Evolutionary conservation across 2,888 invertebrate genomes (phyloP).

Genomic region (Chironomus tentans): DNA sequence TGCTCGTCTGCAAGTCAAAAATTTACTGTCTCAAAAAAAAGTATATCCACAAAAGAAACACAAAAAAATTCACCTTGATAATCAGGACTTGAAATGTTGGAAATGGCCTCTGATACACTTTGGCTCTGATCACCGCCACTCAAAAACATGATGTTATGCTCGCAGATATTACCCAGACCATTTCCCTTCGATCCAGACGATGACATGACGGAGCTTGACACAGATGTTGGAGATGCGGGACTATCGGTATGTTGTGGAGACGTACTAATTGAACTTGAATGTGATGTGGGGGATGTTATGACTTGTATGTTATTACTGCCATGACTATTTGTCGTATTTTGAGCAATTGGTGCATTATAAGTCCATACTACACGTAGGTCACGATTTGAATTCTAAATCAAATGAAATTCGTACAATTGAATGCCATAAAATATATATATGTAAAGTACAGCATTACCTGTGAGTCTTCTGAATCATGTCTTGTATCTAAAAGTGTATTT

Average conservation of each 20-base stretch:
- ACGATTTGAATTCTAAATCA: slow-evolving; percentile 38
- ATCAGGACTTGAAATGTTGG: slow-evolving; percentile 83
- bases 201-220: slow-evolving; percentile 81
- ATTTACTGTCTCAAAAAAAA: too few relatives aligned
- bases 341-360: slow-evolving; percentile 75
- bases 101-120: slow-evolving; percentile 76
- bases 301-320: slow-evolving; percentile 25
- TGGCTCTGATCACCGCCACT: slow-evolving; percentile 53
- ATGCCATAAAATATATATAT: too few relatives aligned
- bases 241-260: slow-evolving; percentile 53
- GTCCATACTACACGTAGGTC: slow-evolving; percentile 74
- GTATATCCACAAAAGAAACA: too few relatives aligned
- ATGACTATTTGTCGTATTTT: slow-evolving; percentile 43
- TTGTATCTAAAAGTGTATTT: slow-evolving; percentile 78
- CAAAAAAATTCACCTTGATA: slow-evolving; percentile 47
- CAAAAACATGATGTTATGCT: slow-evolving; percentile 34
- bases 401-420: too few relatives aligned
- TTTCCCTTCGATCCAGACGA: slow-evolving; percentile 57
- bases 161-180: slow-evolving; percentile 31
- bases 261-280: slow-evolving; percentile 44
- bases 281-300: slow-evolving; percentile 35
- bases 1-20: slow-evolving; percentile 53
- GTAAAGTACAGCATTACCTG: slow-evolving; percentile 34
- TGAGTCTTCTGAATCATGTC: slow-evolving; percentile 48
- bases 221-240: slow-evolving; percentile 74